Evolutionary conservation across 2,888 invertebrate genomes (phyloP), one percentile per base, ranked within the genome.

Genomic region (Ligdia adustata): DNA sequence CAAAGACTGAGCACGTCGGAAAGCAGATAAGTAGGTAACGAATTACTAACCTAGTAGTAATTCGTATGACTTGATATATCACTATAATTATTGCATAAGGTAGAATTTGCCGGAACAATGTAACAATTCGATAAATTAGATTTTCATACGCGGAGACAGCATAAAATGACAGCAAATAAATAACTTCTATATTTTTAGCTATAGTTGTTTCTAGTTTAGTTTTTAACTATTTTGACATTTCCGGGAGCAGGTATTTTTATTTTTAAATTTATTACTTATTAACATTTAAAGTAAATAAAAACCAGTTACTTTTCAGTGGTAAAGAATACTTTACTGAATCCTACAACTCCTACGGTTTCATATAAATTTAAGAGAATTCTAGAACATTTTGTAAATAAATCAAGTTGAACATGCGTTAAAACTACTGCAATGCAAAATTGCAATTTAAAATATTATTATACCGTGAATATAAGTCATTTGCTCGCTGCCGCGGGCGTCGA

Each of bases 401-500:
- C 56, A 59, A 48, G 39, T 14, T 9, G 12, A 33, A 34, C 50
- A 51, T 44, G 40, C 43, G 33, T 44, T 46, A 49, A 27, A 52
- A 50, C 48, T 46, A 55, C 52, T 28, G 52, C 51, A 56, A 55
- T 46, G 52, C 59, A 42, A 53, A 56, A 49, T 52, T 33, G 29
- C 46, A 47, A 55, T 55, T 55, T 52, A 52, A 57, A 52, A 47
- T 52, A 44, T 52, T 37, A 34, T 33, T 46, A 41, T 26, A 34
- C 37, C 5, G 7, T 37, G 28, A 38, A 39, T 46, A 51, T 51
- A 46, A 46, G 38, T 51, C 40, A 51, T 42, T 51, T 37, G 46
- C 43, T 13, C 16, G 33, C 29, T 22, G 66, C 72, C 66, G 41
- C 46, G 40, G 66, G 72, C 67, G 42, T 34, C 29, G 39, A 55